phyloP scores from a whole-genome alignment of 2,113 vertebrate genomes.

The Charina bottae region DNA sequence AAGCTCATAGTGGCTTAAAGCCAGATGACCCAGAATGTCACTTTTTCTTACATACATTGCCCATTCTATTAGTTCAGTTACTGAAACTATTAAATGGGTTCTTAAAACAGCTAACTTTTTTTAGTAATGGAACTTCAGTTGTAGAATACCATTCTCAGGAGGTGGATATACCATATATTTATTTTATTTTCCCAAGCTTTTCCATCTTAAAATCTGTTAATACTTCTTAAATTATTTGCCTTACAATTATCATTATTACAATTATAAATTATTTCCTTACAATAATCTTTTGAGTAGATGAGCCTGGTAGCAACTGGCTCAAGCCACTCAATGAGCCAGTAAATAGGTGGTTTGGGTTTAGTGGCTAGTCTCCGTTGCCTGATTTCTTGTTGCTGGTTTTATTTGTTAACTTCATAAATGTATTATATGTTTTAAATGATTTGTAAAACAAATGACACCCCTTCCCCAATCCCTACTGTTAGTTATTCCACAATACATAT shows the following conservation, averaged over 20 bases:
- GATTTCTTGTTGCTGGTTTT: neutral
- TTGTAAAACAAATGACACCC: neutral
- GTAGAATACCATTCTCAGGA: neutral
- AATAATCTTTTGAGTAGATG: neutral
- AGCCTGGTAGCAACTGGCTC: neutral
- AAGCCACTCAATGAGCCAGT: neutral
- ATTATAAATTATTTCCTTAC: neutral
- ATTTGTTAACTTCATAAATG: neutral
- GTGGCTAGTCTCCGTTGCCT: neutral
- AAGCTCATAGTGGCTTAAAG: neutral
- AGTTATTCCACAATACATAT: neutral
- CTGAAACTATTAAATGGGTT: neutral
- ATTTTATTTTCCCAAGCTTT: neutral
- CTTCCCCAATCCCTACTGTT: neutral
- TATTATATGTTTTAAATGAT: neutral
- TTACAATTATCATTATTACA: neutral
- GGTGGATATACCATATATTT: neutral
- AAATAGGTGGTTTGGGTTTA: neutral
- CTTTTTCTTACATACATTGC: neutral
- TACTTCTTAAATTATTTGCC: neutral
- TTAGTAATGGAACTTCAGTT: neutral
- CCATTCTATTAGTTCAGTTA: neutral
- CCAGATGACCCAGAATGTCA: neutral
- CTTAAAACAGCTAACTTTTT: neutral
- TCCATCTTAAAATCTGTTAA: neutral